phyloP scores from a whole-genome alignment of 2,888 invertebrate genomes.

The Strigamia crassipes region DNA sequence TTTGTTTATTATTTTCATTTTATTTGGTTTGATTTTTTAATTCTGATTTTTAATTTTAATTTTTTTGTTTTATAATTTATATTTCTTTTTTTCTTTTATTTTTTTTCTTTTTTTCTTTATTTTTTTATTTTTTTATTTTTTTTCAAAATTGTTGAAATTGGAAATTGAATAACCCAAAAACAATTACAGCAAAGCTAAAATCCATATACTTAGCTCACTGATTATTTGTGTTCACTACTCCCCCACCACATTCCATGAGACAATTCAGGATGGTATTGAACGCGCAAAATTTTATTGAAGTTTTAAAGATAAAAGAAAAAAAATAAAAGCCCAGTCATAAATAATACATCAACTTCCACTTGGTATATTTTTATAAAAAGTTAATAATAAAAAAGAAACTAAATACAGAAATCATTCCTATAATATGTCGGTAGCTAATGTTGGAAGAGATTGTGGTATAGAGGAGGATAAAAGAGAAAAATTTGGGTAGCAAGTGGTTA shows the following conservation, averaged over 20 bases:
- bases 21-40: not conserved
- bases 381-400: not conserved
- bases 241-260: constrained; percentile 40
- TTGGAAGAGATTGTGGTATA: constrained; percentile 23
- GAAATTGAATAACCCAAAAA: constrained; percentile 32
- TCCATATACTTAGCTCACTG: constrained; percentile 42
- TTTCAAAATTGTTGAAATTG: constrained; percentile 35
- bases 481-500: constrained; percentile 40
- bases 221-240: constrained; percentile 35
- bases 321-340: constrained; percentile 24
- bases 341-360: constrained; percentile 40
- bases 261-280: constrained; percentile 24
- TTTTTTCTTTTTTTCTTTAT: not conserved
- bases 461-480: constrained; percentile 18
- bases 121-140: not conserved
- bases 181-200: constrained; percentile 42
- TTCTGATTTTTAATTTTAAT: not conserved
- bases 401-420: constrained; percentile 41
- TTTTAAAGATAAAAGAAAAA: constrained; percentile 17
- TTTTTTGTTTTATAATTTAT: not conserved
- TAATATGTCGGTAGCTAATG: constrained; percentile 37
- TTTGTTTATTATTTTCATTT: constrained; percentile 33
- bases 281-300: constrained; percentile 19
- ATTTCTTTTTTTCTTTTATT: not conserved
- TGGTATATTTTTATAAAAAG: constrained; percentile 39